Base-by-base conservation (phyloP, 2,888 invertebrate genomes). In the Rhagophthalmus giganteus region DNA sequence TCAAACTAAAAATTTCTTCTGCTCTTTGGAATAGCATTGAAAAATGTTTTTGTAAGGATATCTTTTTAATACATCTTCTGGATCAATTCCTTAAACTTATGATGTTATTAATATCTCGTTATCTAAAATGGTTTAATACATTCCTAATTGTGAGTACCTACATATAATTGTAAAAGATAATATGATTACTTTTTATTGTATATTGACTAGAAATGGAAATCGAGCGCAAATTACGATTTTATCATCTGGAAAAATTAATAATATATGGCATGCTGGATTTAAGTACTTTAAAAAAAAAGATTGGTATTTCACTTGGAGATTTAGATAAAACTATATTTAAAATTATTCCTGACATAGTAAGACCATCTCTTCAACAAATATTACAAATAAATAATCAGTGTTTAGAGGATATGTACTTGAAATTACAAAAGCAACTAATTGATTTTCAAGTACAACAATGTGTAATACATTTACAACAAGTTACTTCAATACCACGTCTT, bases 401-500 rank as follows among this genome's bases (percentile, higher is more conserved):
- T 8, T 56, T 69, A 13, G 51, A 57, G 20, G 40, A 48, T 9
- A 57, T 63, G 14, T 59, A 63, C 31, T 44, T 49, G 4, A 59
- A 59, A 31, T 53, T 71, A 31, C 61, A 59, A 55, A 49, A 66
- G 15, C 57, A 66, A 47, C 54, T 73, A 30, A 57, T 69, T 25
- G 54, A 53, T 15, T 55, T 66, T 26, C 70, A 71, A 61, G 60
- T 67, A 26, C 57, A 60, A 6, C 75, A 78, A 48, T 76, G 84
- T 65, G 77, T 81, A 38, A 72, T 78, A 13, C 83, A 85, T 60
- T 78, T 91, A 60, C 85, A 86, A 56, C 88, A 88, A 79, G 94
- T 97, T 2, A 89, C 86, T 61, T 94, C 97, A 71, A 91, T 98
- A 73, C 98, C 98, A 1, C 81, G 96, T 55, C 77, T 96, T 45